These are phyloP conservation scores for rabbit (Oryctolagus cuniculus) DNA, from an alignment of 2,113 vertebrate species.

Conservation along the genomic window DNA sequence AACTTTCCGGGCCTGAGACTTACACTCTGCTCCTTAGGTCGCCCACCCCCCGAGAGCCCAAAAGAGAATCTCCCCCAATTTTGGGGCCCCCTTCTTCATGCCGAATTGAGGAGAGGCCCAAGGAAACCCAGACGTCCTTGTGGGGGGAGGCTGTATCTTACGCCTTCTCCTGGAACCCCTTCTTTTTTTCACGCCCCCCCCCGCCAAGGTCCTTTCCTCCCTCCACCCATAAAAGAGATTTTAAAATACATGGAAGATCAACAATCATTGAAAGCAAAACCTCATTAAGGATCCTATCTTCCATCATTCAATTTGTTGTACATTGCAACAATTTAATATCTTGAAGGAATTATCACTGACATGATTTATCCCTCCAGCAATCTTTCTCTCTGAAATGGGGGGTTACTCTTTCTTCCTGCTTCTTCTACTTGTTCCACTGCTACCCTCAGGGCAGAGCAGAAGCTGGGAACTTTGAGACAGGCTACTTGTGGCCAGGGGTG, in stretches of 20 bases:
- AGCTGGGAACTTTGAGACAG: slow-evolving; percentile 48
- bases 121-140: slow-evolving; percentile 30
- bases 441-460: slow-evolving; percentile 69
- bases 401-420: slow-evolving; percentile 64
- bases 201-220: slow-evolving; percentile 40
- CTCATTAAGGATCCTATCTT: slow-evolving; percentile 84
- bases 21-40: slow-evolving; percentile 85
- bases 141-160: background rate
- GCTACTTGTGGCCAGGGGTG: slow-evolving; percentile 69
- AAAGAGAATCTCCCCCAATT: slow-evolving; percentile 64
- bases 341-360: slow-evolving; percentile 76
- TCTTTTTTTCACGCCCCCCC: slow-evolving; percentile 1
- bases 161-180: slow-evolving; percentile 25
- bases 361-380: slow-evolving; percentile 77
- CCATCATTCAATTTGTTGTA: slow-evolving; percentile 82
- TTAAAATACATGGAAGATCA: slow-evolving; percentile 77
- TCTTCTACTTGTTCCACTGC: slow-evolving; percentile 60
- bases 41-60: slow-evolving; percentile 75
- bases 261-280: slow-evolving; percentile 79
- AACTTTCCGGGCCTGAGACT: slow-evolving; percentile 87
- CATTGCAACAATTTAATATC: slow-evolving; percentile 79
- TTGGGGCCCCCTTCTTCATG: slow-evolving; percentile 53
- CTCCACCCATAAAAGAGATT: slow-evolving; percentile 69
- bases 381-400: slow-evolving; percentile 65
- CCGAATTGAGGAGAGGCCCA: slow-evolving; percentile 27